Base-by-base conservation (phyloP, 2,113 vertebrate genomes). In the Corythornis vintsioides region DNA sequence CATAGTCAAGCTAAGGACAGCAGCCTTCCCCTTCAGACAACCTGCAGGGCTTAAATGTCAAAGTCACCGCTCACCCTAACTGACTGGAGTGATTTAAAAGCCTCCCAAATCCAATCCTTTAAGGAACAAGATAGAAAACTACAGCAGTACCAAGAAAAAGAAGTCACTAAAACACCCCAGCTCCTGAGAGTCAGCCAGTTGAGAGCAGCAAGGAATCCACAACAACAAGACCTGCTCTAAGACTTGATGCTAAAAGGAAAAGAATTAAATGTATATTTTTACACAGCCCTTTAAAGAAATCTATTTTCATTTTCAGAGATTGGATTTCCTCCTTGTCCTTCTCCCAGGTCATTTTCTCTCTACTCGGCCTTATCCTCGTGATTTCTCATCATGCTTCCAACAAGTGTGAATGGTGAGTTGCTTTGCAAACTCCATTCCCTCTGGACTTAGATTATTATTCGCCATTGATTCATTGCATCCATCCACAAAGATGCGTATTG, bases 261-360 rank as follows among this genome's bases (percentile, higher is more conserved):
- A 88, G 64, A 95, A 97, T 96, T 97, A 96, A 84, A 94, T 87
- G 89, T 95, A 96, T 87, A 97, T 97, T 95, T 96, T 94, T 95
- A 83, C 82, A 86, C 53, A 91, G 95, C 91, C 95, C 95, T 96
- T 95, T 70, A 94, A 91, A 94, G 96, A 94, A 94, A 93, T 94
- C 95, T 81, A 80, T 96, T 97, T 97, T 97, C 94, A 96, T 96
- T 97, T 95, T 94, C 96, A 97, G 80, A 80, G 88, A 91, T 90
- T 96, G 88, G 78, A 94, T 95, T 97, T 64, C 94, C 90, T 97
- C 79, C 79, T 94, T 88, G 83, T 60, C 94, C 94, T 92, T 93
- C 83, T 97, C 94, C 85, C 72, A 94, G 94, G 92, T 95, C 93
- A 90, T 75, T 94, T 71, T 81, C 89, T 95, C 63, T 86, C 69